A percentile compares a stretch with the other conserved stretches of the same genome.
phyloP scores from a whole-genome alignment of 1,140 invertebrate genomes.

The Choristoneura fumiferana region DNA sequence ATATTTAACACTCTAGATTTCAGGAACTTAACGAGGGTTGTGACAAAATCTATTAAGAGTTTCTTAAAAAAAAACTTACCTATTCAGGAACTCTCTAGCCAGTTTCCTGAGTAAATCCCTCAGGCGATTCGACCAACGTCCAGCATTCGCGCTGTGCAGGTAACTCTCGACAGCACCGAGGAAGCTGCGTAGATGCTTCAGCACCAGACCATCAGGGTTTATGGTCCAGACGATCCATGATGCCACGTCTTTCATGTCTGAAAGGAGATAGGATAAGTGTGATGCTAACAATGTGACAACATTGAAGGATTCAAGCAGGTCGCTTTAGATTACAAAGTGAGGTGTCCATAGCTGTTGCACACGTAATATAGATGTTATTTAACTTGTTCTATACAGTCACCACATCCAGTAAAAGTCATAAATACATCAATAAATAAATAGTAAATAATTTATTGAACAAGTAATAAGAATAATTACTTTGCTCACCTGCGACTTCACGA shows the following conservation, averaged over 20 bases:
- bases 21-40: too few relatives aligned
- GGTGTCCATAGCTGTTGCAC: neutral
- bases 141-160: conserved; percentile 93
- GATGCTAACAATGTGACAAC: neutral
- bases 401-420: too few relatives aligned
- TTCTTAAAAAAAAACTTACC: conserved; percentile 49
- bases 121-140: conserved; percentile 85
- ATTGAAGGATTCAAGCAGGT: neutral
- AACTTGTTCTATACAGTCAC: too few relatives aligned
- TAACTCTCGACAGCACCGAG: conserved; percentile 92
- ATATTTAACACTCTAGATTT: too few relatives aligned
- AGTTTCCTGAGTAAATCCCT: conserved; percentile 82
- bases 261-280: conserved; percentile 1
- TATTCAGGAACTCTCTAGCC: conserved; percentile 58
- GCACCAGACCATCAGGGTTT: conserved; percentile 79
- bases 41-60: too few relatives aligned
- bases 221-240: conserved; percentile 86
- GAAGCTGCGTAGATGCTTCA: conserved; percentile 88
- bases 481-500: too few relatives aligned
- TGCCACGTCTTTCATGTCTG: conserved; percentile 80
- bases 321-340: conserved; percentile 5
- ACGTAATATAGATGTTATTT: neutral
- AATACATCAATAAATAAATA: too few relatives aligned
- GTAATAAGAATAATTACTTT: too few relatives aligned
- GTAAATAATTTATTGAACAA: too few relatives aligned